A percentile compares a stretch with the other conserved stretches of the same genome.
Conservation (phyloP, 2,888 invertebrate species). For the Drosophila diplacantha region DNA sequence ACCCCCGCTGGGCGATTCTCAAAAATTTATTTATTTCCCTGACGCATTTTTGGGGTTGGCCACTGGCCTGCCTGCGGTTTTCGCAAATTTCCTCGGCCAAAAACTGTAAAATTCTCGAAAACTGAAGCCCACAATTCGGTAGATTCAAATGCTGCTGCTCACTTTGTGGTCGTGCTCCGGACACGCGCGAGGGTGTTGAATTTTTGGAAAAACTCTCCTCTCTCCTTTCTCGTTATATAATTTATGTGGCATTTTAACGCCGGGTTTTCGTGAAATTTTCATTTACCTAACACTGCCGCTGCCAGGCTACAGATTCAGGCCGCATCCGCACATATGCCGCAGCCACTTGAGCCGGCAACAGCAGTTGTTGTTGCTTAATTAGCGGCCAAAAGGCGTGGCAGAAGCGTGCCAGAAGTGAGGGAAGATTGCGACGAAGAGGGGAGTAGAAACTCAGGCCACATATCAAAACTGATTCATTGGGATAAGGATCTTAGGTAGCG, state of each 20-base stretch:
- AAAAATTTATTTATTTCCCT: slow-evolving; percentile 30
- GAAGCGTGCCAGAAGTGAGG: slow-evolving; percentile 58
- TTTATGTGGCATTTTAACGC: slow-evolving; percentile 71
- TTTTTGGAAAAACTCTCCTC: slow-evolving; percentile 4
- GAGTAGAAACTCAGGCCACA: neutral
- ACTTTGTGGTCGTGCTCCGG: slow-evolving; percentile 9
- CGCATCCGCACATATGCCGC: slow-evolving; percentile 30
- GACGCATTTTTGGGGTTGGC: slow-evolving; percentile 22
- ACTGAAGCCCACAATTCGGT: slow-evolving; percentile 10
- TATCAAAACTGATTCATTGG: slow-evolving; percentile 7
- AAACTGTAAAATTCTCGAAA: slow-evolving; percentile 41
- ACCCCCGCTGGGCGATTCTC: slow-evolving; percentile 45
- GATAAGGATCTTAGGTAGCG: slow-evolving; percentile 14
- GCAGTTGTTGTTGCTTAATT: slow-evolving; percentile 59
- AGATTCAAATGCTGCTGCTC: slow-evolving; percentile 34
- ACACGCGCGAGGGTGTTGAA: slow-evolving; percentile 48
- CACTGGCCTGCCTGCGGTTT: slow-evolving; percentile 30
- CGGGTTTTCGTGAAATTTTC: slow-evolving; percentile 49
- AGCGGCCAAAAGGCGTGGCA: slow-evolving; percentile 43
- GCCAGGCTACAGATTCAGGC: slow-evolving; percentile 41
- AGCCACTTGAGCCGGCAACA: slow-evolving; percentile 43
- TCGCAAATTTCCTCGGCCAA: slow-evolving; percentile 33
- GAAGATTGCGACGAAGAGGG: slow-evolving; percentile 10
- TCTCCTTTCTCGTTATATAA: slow-evolving; percentile 48
- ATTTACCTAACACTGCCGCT: slow-evolving; percentile 25